phyloP scores from a whole-genome alignment of 2,888 invertebrate genomes.

The Linyphia triangularis region DNA sequence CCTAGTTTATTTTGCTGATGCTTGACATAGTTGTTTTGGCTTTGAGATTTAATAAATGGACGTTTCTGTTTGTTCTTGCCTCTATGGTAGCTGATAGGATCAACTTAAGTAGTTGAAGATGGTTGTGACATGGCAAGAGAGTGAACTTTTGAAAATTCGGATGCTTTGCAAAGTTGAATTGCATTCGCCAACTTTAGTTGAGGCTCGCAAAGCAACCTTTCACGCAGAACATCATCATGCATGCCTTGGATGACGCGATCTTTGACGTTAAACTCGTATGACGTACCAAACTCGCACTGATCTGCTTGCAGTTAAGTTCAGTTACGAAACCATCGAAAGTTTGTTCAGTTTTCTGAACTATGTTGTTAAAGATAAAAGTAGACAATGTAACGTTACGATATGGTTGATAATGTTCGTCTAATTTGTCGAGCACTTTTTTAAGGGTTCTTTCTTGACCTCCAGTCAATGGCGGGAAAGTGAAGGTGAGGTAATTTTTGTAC shows the following conservation, averaged over 20 bases:
- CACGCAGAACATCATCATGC: neutral
- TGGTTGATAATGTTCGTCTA: neutral
- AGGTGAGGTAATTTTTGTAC: too few species aligned
- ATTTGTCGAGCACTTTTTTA: neutral
- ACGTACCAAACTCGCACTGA: constrained; percentile 21
- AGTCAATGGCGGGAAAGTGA: too few species aligned
- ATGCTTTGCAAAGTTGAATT: neutral
- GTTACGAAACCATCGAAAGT: constrained; percentile 8
- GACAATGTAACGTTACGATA: neutral
- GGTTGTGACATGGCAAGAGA: neutral
- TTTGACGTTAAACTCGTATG: neutral
- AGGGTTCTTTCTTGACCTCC: neutral
- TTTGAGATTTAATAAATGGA: too few species aligned
- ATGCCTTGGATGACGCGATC: too few species aligned
- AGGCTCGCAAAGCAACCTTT: neutral
- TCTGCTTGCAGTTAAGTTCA: constrained; percentile 12
- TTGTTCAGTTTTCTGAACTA: neutral
- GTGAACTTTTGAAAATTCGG: neutral
- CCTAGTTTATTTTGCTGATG: too few species aligned
- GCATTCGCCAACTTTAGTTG: constrained; percentile 1
- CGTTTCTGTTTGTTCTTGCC: neutral
- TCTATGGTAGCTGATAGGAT: neutral
- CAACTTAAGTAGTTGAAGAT: neutral
- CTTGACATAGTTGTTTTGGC: too few species aligned
- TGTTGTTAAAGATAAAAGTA: neutral